phyloP scores from a whole-genome alignment of 1,140 invertebrate species.

The Pararge aegeria region DNA sequence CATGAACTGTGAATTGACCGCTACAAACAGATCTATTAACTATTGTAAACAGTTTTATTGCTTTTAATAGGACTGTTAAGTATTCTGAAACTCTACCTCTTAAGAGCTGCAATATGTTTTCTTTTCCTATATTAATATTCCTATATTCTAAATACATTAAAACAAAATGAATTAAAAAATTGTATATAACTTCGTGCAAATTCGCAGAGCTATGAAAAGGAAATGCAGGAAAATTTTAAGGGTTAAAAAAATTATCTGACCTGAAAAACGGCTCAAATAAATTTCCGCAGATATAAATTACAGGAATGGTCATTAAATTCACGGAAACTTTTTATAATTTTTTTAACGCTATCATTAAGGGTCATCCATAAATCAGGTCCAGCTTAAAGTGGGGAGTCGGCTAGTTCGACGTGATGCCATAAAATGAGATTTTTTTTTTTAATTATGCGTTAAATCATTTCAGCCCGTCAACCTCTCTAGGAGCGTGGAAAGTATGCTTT shows the following conservation, averaged over 20 bases:
- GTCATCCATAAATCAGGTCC: background rate
- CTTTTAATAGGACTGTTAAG: constrained; percentile 1
- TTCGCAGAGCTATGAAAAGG: too few species aligned
- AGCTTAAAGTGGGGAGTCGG: background rate
- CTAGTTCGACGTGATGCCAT: background rate
- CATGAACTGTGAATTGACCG: background rate
- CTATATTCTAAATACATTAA: too few species aligned
- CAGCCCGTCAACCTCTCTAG: too few species aligned
- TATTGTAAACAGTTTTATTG: constrained; percentile 8
- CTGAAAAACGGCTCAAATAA: constrained; percentile 7
- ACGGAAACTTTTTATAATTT: constrained; percentile 1
- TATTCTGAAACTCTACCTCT: background rate
- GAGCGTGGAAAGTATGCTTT: too few species aligned
- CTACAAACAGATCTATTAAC: constrained; percentile 10
- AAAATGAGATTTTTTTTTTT: too few species aligned
- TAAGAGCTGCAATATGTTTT: background rate
- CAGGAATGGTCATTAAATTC: constrained; percentile 3
- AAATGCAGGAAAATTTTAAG: background rate
- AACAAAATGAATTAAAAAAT: too few species aligned
- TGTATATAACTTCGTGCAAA: too few species aligned
- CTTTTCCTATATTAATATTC: background rate
- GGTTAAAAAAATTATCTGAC: background rate
- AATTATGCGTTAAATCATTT: too few species aligned
- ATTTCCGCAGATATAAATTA: constrained; percentile 4
- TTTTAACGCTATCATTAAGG: background rate